Evolutionary conservation across 2,888 invertebrate genomes (phyloP).

Genomic region (Oxycera nigricornis): DNA sequence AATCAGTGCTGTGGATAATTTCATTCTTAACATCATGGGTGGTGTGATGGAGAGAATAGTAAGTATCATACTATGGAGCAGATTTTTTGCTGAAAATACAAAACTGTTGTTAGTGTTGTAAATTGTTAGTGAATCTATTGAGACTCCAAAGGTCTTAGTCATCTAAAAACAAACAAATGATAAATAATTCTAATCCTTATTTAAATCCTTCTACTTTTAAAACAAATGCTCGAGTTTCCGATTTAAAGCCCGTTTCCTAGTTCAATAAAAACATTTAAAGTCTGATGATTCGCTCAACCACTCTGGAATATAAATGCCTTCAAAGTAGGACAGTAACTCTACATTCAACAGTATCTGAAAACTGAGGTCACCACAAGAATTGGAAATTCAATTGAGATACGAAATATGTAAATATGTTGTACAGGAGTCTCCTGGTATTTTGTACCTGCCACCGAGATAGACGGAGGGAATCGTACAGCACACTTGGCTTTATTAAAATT

Average conservation of each 20-base stretch:
- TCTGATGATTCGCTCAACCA: background rate
- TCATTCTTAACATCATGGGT: background rate
- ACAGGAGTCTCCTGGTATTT: no score
- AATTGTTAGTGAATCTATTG: no score
- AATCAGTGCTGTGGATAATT: constrained; percentile 7
- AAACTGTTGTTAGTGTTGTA: no score
- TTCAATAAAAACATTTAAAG: constrained; percentile 30
- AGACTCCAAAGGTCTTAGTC: no score
- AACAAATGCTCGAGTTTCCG: background rate
- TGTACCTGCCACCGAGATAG: no score
- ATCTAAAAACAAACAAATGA: background rate
- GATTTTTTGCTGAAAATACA: no score
- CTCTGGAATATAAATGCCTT: constrained; percentile 14
- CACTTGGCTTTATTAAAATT: constrained; percentile 19
- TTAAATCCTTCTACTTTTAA: background rate
- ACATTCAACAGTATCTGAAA: constrained; percentile 13
- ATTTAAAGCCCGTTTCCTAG: background rate
- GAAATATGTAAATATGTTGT: background rate
- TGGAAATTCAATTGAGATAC: constrained; percentile 15
- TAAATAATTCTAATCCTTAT: background rate
- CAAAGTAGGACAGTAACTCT: constrained; percentile 9
- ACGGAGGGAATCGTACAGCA: background rate
- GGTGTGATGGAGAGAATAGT: no score
- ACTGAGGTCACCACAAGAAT: constrained; percentile 17
- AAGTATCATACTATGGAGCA: no score